Conservation (phyloP, 2,797 vertebrate species). For the Hippoglossus hippoglossus region DNA sequence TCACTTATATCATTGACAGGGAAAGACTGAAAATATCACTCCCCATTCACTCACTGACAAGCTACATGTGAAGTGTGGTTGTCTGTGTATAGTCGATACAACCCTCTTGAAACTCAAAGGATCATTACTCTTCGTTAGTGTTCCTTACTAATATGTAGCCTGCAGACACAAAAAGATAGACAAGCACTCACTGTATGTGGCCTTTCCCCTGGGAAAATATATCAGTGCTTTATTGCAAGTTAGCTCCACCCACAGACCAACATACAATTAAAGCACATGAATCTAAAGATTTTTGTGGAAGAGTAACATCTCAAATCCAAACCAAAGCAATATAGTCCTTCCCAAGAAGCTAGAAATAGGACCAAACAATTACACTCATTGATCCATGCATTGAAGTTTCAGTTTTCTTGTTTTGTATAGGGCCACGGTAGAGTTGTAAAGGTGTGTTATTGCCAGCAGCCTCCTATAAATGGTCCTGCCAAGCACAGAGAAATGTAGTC, state of each 20-base stretch:
- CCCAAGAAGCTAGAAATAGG: neutral
- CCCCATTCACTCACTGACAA: constrained; percentile 54
- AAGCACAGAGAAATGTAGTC: constrained; percentile 3
- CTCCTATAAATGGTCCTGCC: no score
- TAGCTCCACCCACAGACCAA: constrained; percentile 11
- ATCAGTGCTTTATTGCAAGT: constrained; percentile 31
- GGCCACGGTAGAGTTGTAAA: neutral
- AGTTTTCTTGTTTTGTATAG: neutral
- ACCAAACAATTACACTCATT: constrained; percentile 9
- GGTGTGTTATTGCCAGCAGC: neutral
- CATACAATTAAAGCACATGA: constrained; percentile 7
- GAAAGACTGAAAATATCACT: constrained; percentile 62
- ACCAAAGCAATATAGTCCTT: constrained; percentile 7
- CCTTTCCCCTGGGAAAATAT: constrained; percentile 24
- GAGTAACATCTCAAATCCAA: constrained; percentile 7
- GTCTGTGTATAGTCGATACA: constrained; percentile 57
- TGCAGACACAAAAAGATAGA: constrained; percentile 63
- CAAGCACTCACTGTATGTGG: constrained; percentile 46
- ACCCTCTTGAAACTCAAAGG: constrained; percentile 55
- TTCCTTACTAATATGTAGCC: constrained; percentile 68
- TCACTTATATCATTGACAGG: constrained; percentile 56
- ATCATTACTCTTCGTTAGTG: constrained; percentile 79
- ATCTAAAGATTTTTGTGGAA: constrained; percentile 13
- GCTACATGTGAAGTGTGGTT: constrained; percentile 54
- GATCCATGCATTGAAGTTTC: neutral